Evolutionary conservation across 2,888 invertebrate genomes (phyloP).

Genomic region (Parascotia fuliginaria): DNA sequence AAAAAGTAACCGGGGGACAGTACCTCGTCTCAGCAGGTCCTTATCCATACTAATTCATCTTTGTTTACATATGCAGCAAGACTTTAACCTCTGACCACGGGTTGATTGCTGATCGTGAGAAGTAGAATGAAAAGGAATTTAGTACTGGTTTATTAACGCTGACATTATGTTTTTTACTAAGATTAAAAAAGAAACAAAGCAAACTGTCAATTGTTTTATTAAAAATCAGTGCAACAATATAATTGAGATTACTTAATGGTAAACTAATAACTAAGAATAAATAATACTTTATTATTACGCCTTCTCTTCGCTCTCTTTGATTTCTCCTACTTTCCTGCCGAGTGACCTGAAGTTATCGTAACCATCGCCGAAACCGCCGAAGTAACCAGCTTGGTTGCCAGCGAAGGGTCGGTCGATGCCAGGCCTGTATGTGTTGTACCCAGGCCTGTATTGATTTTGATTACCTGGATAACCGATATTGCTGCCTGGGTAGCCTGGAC

Average conservation of each 20-base stretch:
- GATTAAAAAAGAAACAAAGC: background rate
- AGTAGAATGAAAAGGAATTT: too few species aligned
- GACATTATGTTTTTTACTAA: background rate
- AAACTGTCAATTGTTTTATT: constrained; percentile 19
- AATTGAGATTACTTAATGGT: constrained; percentile 37
- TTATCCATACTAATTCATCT: too few species aligned
- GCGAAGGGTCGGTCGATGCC: constrained; percentile 48
- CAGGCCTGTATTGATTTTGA: constrained; percentile 39
- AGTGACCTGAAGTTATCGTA: constrained; percentile 65
- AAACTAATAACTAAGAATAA: constrained; percentile 9
- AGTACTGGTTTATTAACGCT: too few species aligned
- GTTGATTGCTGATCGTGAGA: too few species aligned
- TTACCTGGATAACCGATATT: constrained; percentile 49
- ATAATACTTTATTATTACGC: constrained; percentile 18
- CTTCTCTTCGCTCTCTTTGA: constrained; percentile 57
- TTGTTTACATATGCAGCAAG: too few species aligned
- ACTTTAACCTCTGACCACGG: too few species aligned
- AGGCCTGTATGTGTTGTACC: constrained; percentile 39
- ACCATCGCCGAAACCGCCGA: constrained; percentile 64
- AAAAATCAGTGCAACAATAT: constrained; percentile 39
- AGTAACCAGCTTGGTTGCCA: constrained; percentile 56
- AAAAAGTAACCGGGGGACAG: too few species aligned
- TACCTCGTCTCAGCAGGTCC: too few species aligned
- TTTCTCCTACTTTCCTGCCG: constrained; percentile 65
- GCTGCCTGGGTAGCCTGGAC: constrained; percentile 51